Evolutionary conservation across 2,888 invertebrate species (phyloP), one percentile per base, ranked within the genome.

Genomic region (Cephus sareptanus): DNA sequence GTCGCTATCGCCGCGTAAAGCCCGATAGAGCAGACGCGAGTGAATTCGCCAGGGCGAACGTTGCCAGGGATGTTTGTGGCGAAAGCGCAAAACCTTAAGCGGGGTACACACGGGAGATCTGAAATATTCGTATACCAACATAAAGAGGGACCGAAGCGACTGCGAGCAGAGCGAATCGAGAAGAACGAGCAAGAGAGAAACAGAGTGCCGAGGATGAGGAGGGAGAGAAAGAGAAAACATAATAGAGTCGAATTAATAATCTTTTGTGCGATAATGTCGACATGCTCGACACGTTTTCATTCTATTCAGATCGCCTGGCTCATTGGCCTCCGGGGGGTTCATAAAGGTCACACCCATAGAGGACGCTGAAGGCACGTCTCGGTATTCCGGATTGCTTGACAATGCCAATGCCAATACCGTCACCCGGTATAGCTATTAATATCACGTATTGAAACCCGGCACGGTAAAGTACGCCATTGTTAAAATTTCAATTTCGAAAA

Each of bases 341-440:
- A 31, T 13, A 23, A 31, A 34, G 71, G 31, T 71, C 6, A 34
- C 31, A 37, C 23, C 34, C 34, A n/a, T 31, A 69, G 69, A 71
- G 34, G 68, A 73, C 13, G 56, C 77, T 40, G 34, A 76, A 74
- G 40, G 15, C 70, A 73, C 56, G 35, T 71, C 75, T 35, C 73
- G 70, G 74, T 73, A 79, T 80, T 73, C 70, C 69, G 75, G 73
- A 81, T 82, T 81, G 77, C 78, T 77, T 56, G 76, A 83, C 82
- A 81, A 81, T 81, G 76, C 78, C 56, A 30, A 30, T 71, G 30
- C 15, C 12, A 35, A 56, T 9, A 56, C 9, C 23, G 23, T 56
- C 23, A 56, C 15, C 56, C 56, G 15, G 56, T 56, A 56, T 23
- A 15, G 23, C 9, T 56, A 56, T 23, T 56, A 9, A 23, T 9